A percentile compares a stretch with the other conserved stretches of the same genome.
Evolutionary conservation across 2,888 invertebrate species (phyloP).

Genomic region (Callimorpha dominula): DNA sequence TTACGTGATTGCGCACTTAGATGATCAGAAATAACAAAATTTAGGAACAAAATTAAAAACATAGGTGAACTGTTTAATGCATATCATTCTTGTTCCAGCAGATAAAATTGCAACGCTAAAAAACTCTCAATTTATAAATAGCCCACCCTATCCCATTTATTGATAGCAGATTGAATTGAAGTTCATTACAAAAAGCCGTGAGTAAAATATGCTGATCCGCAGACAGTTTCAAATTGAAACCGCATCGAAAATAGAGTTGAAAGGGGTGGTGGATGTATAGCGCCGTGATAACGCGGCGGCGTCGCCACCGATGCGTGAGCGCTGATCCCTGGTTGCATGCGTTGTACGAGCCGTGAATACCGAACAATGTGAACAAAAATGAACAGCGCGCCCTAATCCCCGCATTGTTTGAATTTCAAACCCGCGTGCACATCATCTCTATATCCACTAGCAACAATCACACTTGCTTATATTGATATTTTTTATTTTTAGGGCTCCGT

Average conservation of each 20-base stretch:
- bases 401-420: conserved; percentile 62
- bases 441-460: conserved; percentile 56
- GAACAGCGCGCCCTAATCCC: conserved; percentile 76
- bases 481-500: conserved; percentile 21
- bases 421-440: conserved; percentile 33
- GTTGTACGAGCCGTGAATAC: conserved; percentile 60
- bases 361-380: conserved; percentile 70
- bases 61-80: neutral
- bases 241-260: conserved; percentile 69
- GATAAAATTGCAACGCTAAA: neutral
- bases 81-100: neutral
- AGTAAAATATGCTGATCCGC: conserved; percentile 83
- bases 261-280: conserved; percentile 76
- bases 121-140: conserved; percentile 38
- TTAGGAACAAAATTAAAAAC: neutral
- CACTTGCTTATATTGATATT: conserved; percentile 49
- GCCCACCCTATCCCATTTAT: conserved; percentile 69
- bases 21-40: no score
- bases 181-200: conserved; percentile 66
- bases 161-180: conserved; percentile 73
- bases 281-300: conserved; percentile 73
- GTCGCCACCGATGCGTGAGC: conserved; percentile 68
- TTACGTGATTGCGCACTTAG: no score
- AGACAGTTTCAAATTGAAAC: conserved; percentile 76
- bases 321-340: conserved; percentile 67